phyloP scores from a whole-genome alignment of 2,888 invertebrate species.

The Dynastes maya region DNA sequence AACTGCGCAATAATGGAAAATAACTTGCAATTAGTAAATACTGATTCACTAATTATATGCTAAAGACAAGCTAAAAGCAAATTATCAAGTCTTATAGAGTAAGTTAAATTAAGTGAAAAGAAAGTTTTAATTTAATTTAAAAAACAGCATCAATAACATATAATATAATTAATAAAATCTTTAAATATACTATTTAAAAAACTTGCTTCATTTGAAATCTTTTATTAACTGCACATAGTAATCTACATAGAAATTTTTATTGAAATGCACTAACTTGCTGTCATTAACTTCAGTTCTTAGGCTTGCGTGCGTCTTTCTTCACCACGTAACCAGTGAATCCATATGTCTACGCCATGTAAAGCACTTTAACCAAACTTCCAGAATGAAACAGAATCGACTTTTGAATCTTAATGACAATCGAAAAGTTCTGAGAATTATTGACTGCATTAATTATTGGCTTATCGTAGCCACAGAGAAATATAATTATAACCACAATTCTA shows the following conservation, averaged over 20 bases:
- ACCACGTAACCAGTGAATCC: background rate
- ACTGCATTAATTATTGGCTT: conserved; percentile 28
- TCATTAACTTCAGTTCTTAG: background rate
- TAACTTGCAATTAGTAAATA: too few relatives aligned
- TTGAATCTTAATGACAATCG: conserved; percentile 34
- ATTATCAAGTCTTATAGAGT: too few relatives aligned
- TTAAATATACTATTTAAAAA: too few relatives aligned
- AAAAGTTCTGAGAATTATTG: conserved; percentile 20
- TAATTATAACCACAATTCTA: conserved; percentile 17
- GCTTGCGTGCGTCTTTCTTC: conserved; percentile 3
- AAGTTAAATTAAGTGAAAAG: too few relatives aligned
- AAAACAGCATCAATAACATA: too few relatives aligned
- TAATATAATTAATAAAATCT: too few relatives aligned
- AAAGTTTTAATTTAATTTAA: too few relatives aligned
- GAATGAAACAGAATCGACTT: conserved; percentile 25
- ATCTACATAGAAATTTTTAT: background rate
- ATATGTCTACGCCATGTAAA: conserved; percentile 18
- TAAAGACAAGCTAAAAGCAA: too few relatives aligned
- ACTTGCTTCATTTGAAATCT: too few relatives aligned
- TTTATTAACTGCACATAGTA: too few relatives aligned
- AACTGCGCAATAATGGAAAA: too few relatives aligned
- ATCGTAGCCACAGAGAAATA: conserved; percentile 25
- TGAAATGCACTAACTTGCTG: background rate
- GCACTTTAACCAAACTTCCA: conserved; percentile 10
- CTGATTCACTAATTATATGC: too few relatives aligned